These are phyloP conservation scores for Baryphthengus martii DNA, from an alignment of 2,113 vertebrate species.

Conservation along the genomic window DNA sequence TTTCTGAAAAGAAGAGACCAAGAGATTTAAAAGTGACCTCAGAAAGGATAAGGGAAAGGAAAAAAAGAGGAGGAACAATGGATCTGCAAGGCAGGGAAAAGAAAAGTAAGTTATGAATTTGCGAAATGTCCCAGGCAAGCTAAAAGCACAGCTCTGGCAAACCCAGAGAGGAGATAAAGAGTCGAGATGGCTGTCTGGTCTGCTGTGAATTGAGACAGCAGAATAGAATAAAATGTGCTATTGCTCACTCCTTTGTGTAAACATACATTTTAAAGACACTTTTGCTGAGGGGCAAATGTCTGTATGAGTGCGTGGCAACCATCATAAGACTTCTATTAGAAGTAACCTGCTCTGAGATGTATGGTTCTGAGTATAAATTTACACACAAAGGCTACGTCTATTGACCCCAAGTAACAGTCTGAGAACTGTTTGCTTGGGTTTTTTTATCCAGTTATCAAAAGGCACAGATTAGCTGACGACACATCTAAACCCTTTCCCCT, in stretches of 20 bases:
- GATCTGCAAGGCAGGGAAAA: not conserved
- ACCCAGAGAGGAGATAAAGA: not conserved
- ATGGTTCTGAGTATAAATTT: not conserved
- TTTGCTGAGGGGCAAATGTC: not conserved
- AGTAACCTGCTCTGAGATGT: not conserved
- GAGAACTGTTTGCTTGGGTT: not conserved
- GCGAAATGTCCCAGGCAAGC: not conserved
- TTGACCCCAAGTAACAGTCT: not conserved
- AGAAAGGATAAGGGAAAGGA: not conserved
- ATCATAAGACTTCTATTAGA: not conserved
- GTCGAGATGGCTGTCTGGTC: not conserved
- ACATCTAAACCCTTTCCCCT: not conserved
- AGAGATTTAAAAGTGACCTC: not conserved
- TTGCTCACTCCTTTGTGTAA: not conserved
- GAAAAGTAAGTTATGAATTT: not conserved
- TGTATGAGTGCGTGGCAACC: not conserved
- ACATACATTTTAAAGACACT: not conserved
- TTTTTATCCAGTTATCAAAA: not conserved
- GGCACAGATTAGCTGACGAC: not conserved
- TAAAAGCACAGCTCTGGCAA: not conserved
- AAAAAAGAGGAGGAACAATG: not conserved
- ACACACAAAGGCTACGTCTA: not conserved
- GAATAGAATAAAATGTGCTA: not conserved
- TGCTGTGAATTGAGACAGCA: not conserved
- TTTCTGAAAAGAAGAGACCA: not conserved